These are phyloP conservation scores for Lamellibrachia luymesi DNA, from an alignment of 1,140 invertebrate genomes.

Conservation along the genomic window DNA sequence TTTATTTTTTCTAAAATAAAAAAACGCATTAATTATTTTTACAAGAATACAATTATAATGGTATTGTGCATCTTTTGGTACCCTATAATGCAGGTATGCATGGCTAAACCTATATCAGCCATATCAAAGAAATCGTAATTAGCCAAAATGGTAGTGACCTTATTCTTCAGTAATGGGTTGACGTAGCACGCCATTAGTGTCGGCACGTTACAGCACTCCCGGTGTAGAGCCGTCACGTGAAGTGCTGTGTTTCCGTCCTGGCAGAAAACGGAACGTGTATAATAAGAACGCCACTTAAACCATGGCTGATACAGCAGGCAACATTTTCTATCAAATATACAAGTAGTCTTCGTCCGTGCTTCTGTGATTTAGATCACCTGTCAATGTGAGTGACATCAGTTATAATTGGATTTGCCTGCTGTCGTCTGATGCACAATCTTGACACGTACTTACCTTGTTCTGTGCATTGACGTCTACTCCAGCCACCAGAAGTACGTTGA, in stretches of 20 bases:
- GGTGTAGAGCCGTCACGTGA: constrained; percentile 46
- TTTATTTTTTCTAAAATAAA: too few species aligned
- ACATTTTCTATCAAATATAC: too few species aligned
- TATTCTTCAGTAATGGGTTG: constrained; percentile 41
- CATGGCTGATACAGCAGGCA: too few species aligned
- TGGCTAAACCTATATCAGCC: background rate
- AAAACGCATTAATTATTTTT: too few species aligned
- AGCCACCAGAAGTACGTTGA: constrained; percentile 40
- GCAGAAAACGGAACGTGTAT: background rate
- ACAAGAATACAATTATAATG: too few species aligned
- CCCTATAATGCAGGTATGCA: too few species aligned
- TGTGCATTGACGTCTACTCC: constrained; percentile 43
- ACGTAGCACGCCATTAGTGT: constrained; percentile 46
- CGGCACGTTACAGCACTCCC: constrained; percentile 43
- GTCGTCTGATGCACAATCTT: background rate
- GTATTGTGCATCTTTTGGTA: too few species aligned
- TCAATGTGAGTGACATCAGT: too few species aligned
- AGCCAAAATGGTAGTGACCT: constrained; percentile 27
- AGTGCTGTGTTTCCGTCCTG: constrained; percentile 50
- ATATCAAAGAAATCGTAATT: background rate
- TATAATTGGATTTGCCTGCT: too few species aligned
- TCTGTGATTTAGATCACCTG: too few species aligned
- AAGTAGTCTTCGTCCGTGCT: too few species aligned
- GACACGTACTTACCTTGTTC: constrained; percentile 42
- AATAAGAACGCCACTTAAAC: too few species aligned